Evolutionary conservation across 2,797 vertebrate species (phyloP).

Genomic region (Adrianichthys oophorus): DNA sequence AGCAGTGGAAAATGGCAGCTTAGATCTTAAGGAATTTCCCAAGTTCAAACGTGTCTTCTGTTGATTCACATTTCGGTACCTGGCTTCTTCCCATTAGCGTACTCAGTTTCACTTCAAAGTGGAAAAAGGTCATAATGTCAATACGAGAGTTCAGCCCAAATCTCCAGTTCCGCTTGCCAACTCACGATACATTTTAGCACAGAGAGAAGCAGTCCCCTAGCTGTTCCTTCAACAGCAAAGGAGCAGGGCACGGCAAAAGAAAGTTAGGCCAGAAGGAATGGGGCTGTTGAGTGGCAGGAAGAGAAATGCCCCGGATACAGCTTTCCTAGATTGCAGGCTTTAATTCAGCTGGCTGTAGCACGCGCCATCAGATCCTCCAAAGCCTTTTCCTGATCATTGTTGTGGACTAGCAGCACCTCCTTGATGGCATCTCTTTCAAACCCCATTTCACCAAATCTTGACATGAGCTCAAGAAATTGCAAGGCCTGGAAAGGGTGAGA

Average conservation of each 20-base stretch:
- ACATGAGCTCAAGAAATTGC: constrained; percentile 94
- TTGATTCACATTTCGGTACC: constrained; percentile 21
- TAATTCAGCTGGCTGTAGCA: constrained; percentile 89
- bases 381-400: constrained; percentile 93
- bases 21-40: constrained; percentile 51
- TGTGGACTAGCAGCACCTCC: constrained; percentile 92
- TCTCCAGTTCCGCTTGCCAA: constrained; percentile 25
- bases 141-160: constrained; percentile 27
- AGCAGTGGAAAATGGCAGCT: constrained; percentile 74
- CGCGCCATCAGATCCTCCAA: constrained; percentile 96
- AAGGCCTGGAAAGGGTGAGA: constrained; percentile 79
- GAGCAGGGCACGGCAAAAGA: constrained; percentile 51
- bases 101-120: constrained; percentile 37
- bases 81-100: constrained; percentile 29
- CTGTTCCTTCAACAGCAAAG: constrained; percentile 57
- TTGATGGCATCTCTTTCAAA: constrained; percentile 95
- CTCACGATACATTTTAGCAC: constrained; percentile 53
- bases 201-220: constrained; percentile 55
- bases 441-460: constrained; percentile 97
- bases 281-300: constrained; percentile 50
- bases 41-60: constrained; percentile 41
- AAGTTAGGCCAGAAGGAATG: constrained; percentile 45
- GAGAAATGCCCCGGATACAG: constrained; percentile 42
- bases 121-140: constrained; percentile 44
- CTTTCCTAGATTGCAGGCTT: constrained; percentile 25